Evolutionary conservation across 2,113 vertebrate genomes (phyloP).

Genomic region (Uria aalge): DNA sequence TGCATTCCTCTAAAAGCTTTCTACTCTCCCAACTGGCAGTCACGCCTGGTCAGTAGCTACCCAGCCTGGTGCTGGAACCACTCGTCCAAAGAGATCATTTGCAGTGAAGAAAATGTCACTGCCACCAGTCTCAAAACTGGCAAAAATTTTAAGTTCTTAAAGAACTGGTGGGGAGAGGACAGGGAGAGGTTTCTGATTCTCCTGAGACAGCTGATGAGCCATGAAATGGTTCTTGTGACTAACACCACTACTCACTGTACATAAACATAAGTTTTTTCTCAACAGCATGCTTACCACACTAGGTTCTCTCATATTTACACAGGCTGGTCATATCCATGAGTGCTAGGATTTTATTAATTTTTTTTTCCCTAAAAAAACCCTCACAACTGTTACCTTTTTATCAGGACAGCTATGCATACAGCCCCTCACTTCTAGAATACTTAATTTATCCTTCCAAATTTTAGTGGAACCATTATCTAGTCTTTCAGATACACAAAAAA

Average conservation of each 20-base stretch:
- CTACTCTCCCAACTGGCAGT: background rate
- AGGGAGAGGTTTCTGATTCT: background rate
- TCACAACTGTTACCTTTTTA: background rate
- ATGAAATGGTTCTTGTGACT: background rate
- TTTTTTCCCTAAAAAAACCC: background rate
- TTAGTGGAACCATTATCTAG: background rate
- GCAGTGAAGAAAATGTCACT: background rate
- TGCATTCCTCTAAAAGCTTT: background rate
- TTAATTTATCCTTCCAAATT: background rate
- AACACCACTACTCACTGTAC: background rate
- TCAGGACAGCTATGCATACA: background rate
- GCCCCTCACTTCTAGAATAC: background rate
- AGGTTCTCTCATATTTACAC: background rate
- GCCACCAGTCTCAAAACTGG: background rate
- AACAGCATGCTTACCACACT: background rate
- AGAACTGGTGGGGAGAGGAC: background rate
- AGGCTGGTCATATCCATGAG: background rate
- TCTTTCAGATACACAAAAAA: background rate
- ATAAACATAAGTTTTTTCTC: background rate
- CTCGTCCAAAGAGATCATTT: background rate
- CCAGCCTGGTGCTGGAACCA: background rate
- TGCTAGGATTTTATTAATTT: background rate
- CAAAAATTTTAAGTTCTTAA: background rate
- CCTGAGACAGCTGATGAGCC: background rate
- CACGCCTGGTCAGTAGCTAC: background rate